Conservation (phyloP, 2,797 vertebrate genomes). For the Menidia menidia region DNA sequence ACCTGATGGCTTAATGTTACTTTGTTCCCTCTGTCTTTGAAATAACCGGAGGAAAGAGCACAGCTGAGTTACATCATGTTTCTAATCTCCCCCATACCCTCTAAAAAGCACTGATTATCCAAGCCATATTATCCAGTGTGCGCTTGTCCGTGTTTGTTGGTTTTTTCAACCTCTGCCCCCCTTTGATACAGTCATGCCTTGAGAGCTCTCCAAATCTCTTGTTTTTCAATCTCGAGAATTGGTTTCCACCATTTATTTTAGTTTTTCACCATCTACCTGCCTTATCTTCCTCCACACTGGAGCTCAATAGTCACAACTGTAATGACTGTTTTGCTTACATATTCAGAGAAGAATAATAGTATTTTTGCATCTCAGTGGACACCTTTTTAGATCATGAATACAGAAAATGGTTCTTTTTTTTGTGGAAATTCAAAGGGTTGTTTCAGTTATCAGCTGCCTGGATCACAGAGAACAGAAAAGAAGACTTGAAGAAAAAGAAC, state of each 20-base stretch:
- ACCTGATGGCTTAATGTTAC: constrained; percentile 50
- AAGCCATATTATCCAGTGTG: constrained; percentile 33
- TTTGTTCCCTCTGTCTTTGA: constrained; percentile 55
- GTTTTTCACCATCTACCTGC: constrained; percentile 1
- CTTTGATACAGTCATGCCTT: constrained; percentile 12
- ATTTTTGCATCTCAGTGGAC: not conserved
- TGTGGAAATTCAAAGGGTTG: no score
- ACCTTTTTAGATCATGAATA: not conserved
- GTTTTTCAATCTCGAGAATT: constrained; percentile 6
- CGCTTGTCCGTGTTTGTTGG: constrained; percentile 10
- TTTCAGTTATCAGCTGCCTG: no score
- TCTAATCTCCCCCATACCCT: constrained; percentile 26
- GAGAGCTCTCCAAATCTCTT: constrained; percentile 8
- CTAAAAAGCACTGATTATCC: constrained; percentile 31
- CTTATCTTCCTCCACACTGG: constrained; percentile 1
- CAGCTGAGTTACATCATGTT: constrained; percentile 47
- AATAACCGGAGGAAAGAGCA: constrained; percentile 41
- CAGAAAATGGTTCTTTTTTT: not conserved
- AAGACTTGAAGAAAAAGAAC: no score
- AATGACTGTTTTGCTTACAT: not conserved
- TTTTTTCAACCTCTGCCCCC: constrained; percentile 23
- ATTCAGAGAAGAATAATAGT: not conserved
- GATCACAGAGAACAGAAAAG: no score
- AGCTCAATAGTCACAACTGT: not conserved
- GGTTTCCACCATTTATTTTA: constrained; percentile 17